Conservation (phyloP, 2,113 vertebrate genomes). For the Promerops cafer region DNA sequence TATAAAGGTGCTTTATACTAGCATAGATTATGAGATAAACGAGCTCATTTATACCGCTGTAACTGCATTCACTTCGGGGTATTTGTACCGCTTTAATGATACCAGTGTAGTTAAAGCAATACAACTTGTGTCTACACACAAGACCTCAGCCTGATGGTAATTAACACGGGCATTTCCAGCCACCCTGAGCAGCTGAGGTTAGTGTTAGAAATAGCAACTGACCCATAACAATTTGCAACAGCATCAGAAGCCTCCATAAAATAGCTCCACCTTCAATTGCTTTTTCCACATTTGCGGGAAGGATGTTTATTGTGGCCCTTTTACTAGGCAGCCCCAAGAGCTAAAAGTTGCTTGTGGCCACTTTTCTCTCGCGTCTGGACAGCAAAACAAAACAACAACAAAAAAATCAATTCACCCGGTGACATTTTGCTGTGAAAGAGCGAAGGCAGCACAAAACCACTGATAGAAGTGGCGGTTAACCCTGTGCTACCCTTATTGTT, state of each 20-base stretch:
- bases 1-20: conserved; percentile 35
- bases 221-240: conserved; percentile 17
- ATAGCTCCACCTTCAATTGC: neutral
- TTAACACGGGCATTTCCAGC: conserved; percentile 34
- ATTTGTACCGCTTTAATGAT: neutral
- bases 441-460: conserved; percentile 26
- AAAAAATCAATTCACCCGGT: conserved; percentile 51
- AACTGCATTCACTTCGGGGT: conserved; percentile 12
- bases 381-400: conserved; percentile 27
- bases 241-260: conserved; percentile 5
- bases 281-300: neutral
- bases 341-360: conserved; percentile 52
- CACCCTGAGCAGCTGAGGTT: conserved; percentile 6
- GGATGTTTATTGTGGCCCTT: neutral
- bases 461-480: conserved; percentile 62
- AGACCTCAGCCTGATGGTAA: conserved; percentile 10
- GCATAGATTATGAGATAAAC: conserved; percentile 25
- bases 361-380: conserved; percentile 49
- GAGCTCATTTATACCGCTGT: neutral
- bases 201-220: conserved; percentile 21
- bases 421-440: conserved; percentile 64
- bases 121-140: conserved; percentile 3
- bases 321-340: neutral
- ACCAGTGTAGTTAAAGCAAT: neutral
- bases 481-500: conserved; percentile 59